Conservation (phyloP, 2,888 invertebrate species). For the Eristalinus aeneus region DNA sequence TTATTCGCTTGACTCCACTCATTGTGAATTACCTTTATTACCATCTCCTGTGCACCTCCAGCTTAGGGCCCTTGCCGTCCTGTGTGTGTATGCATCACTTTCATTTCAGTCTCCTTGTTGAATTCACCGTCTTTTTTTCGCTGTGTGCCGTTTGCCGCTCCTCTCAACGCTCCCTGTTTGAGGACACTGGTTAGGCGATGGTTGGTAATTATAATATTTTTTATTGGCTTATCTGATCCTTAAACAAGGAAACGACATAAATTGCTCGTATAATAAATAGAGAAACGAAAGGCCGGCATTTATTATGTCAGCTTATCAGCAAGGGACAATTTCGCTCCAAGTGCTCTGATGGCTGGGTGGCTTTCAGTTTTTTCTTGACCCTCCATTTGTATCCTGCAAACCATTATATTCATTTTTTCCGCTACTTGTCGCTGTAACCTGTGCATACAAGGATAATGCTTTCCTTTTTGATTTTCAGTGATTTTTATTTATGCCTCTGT, state of each 20-base stretch:
- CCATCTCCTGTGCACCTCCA: constrained; percentile 39
- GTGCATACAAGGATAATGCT: constrained; percentile 48
- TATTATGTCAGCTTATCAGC: constrained; percentile 80
- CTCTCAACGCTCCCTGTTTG: constrained; percentile 36
- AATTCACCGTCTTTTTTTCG: constrained; percentile 1
- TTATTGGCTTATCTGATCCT: constrained; percentile 80
- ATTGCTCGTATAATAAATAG: constrained; percentile 80
- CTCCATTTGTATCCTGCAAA: constrained; percentile 26
- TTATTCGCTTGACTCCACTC: constrained; percentile 68
- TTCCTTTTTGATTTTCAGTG: constrained; percentile 26
- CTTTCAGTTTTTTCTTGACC: constrained; percentile 29
- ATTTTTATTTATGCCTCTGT: not conserved
- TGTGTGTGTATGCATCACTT: constrained; percentile 22
- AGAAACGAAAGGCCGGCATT: constrained; percentile 81
- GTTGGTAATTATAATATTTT: constrained; percentile 80
- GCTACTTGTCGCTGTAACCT: constrained; percentile 6
- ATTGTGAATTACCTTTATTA: constrained; percentile 69
- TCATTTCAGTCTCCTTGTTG: constrained; percentile 23
- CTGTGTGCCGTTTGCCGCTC: not conserved
- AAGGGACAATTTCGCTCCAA: constrained; percentile 76
- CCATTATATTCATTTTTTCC: constrained; percentile 1
- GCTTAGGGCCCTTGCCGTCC: constrained; percentile 40
- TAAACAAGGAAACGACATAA: constrained; percentile 78
- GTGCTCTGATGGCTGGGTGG: not conserved
- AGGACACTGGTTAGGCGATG: constrained; percentile 60